Conservation (phyloP, 2,113 vertebrate species). For the Boleophthalmus pectinirostris region DNA sequence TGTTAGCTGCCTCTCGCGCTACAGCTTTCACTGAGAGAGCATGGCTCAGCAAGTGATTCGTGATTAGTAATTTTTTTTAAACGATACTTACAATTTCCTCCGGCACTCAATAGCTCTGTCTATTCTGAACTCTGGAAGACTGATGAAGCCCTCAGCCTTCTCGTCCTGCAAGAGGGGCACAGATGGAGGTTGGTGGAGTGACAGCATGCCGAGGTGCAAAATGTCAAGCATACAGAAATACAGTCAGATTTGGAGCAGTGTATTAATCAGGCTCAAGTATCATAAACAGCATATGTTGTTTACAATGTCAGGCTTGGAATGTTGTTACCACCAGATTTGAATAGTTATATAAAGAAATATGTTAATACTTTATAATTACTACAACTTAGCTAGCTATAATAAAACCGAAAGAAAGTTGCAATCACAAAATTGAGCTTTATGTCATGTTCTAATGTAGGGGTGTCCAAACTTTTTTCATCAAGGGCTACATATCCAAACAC, state of each 20-base stretch:
- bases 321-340: too few relatives aligned
- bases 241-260: slow-evolving; percentile 32
- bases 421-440: too few relatives aligned
- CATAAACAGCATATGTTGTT: slow-evolving; percentile 54
- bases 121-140: slow-evolving; percentile 91
- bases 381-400: too few relatives aligned
- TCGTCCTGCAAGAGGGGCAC: slow-evolving; percentile 80
- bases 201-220: slow-evolving; percentile 39
- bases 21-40: slow-evolving; percentile 34
- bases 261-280: slow-evolving; percentile 22
- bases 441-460: too few relatives aligned
- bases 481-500: too few relatives aligned
- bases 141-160: slow-evolving; percentile 91
- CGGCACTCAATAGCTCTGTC: slow-evolving; percentile 88
- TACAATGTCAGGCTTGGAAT: slow-evolving; percentile 7
- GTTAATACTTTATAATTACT: too few relatives aligned
- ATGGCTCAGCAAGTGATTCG: slow-evolving; percentile 46
- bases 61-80: slow-evolving; percentile 67
- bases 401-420: too few relatives aligned
- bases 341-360: background rate
- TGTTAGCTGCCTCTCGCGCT: background rate
- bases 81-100: slow-evolving; percentile 87
- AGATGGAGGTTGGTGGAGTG: slow-evolving; percentile 58
- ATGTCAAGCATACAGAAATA: slow-evolving; percentile 48
- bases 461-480: too few relatives aligned